Base-by-base conservation (phyloP, 2,113 vertebrate genomes). In the Pampusana beccarii region DNA sequence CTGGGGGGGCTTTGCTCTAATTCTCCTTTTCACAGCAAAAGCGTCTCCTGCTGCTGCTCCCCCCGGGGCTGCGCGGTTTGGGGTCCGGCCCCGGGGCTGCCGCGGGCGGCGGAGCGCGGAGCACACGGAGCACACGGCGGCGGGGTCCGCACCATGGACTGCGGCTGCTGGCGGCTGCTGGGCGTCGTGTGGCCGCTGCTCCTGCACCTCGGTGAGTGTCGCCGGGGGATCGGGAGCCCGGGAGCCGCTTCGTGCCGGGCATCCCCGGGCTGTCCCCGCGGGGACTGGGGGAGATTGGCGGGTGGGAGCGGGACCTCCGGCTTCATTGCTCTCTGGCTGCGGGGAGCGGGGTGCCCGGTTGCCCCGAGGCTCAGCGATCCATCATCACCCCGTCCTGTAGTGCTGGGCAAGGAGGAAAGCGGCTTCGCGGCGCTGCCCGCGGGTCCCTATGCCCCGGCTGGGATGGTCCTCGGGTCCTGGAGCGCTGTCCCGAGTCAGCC, bases 121-220 rank as follows among this genome's bases (percentile, higher is more conserved):
- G 42, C 42, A 44, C 42, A 44, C 42, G 42, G 42, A 44, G 42
- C 42, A 44, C 42, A 44, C 42, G 42, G 42, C 42, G 42, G 42
- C 42, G 42, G 42, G 42, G 42, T 44, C 42, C 42, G 42, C 42
- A 44, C 16, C 42, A 44, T 44, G 42, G 44, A 18, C 44, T 61
- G 89, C 74, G 80, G 80, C 69, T 90, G 90, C 86, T 83, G 93
- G 82, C 78, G 87, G 94, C 84, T 93, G 85, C 92, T 92, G 91
- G 75, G 88, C n/a, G 13, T 88, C 70, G 31, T 79, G 65, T 86
- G 80, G 53, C 75, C 92, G 56, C 88, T 95, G 77, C 89, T 95
- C 34, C 86, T 92, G 62, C 89, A 66, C 29, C 46, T 95, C 86
- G 94, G 94, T 90, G 89, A 92, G 92, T 90, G 78, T 29, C 26